Base-by-base conservation (phyloP, 2,797 vertebrate genomes). In the Melopsittacus undulatus region DNA sequence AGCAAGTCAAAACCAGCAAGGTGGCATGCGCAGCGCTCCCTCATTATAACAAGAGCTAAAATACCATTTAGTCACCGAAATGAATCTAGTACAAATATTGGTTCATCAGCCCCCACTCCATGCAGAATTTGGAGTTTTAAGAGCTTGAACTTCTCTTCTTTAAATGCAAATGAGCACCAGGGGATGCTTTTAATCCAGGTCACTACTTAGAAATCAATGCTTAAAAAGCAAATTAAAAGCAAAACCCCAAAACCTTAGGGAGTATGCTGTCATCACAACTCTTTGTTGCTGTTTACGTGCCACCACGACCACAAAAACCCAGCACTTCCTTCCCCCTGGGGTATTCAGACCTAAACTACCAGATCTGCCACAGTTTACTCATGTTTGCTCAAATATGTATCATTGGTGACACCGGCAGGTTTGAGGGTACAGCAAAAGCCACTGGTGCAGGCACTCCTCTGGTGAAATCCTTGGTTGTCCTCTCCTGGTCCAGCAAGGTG, bases 1-100 rank as follows among this genome's bases (percentile, higher is more conserved):
- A 87, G 80, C 59, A 2, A 48, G 61, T 29, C 75, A 69, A 77
- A 82, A 59, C 1, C 93, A 54, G 86, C 29, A 4, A 56, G 34
- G 68, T 11, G 15, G 19, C 63, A 43, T 51, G 56, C 16, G 20
- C 81, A 10, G 22, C 2, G 4, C 52, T 59, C 10, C 10, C 82
- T 91, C 85, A 34, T 96, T 95, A 83, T 48, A 78, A 51, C 42
- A 2, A 32, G 45, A 89, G 85, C 76, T 90, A 94, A 96, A 93
- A 70, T 52, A 34, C 61, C 95, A 49, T 59, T 95, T 95, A 95
- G 92, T 42, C 86, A 45, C 85, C 80, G 40, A 73, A 95, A 94
- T 14, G 69, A 81, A 63, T 3, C 67, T 18, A 80, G 43, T 83
- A 88, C 75, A 72, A 95, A 96, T 97, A 96, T 93, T 94, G 93